Conservation (phyloP, 2,888 invertebrate genomes). For the Drepanosiphum platanoidis region DNA sequence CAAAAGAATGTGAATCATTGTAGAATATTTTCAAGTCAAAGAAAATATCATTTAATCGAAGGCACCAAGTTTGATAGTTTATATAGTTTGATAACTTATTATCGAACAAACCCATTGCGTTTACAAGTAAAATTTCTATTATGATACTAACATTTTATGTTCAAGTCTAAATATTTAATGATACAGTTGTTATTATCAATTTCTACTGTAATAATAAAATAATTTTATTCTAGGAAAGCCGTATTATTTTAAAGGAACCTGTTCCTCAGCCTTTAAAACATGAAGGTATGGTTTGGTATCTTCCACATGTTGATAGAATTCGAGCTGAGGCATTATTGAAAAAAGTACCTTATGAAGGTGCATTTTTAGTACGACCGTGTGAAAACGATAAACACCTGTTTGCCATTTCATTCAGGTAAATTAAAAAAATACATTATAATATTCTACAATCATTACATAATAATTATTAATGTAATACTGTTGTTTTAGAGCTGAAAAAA, state of each 20-base stretch:
- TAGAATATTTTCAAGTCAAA: constrained; percentile 86
- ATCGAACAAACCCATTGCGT: constrained; percentile 84
- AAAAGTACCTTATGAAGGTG: constrained; percentile 87
- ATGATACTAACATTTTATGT: not conserved
- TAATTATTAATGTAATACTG: constrained; percentile 63
- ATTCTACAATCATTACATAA: not conserved
- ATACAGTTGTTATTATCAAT: not conserved
- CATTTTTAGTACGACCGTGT: constrained; percentile 92
- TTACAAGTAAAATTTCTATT: constrained; percentile 73
- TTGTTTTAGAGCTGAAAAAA: constrained; percentile 81
- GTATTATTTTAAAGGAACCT: constrained; percentile 86
- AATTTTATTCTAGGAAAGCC: constrained; percentile 75
- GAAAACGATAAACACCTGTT: constrained; percentile 86
- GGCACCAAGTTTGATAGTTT: constrained; percentile 89
- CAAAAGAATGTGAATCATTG: constrained; percentile 91
- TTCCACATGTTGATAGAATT: constrained; percentile 79
- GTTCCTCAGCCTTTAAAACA: constrained; percentile 96
- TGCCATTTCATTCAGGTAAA: constrained; percentile 91
- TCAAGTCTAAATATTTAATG: not conserved
- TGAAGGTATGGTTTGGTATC: constrained; percentile 93
- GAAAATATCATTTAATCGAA: constrained; percentile 91
- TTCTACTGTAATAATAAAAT: not conserved
- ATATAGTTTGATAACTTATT: constrained; percentile 90
- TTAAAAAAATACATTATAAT: not conserved
- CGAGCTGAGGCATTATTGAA: constrained; percentile 90